phyloP scores from a whole-genome alignment of 2,888 invertebrate genomes.

The Dicranocentrus wangi region DNA sequence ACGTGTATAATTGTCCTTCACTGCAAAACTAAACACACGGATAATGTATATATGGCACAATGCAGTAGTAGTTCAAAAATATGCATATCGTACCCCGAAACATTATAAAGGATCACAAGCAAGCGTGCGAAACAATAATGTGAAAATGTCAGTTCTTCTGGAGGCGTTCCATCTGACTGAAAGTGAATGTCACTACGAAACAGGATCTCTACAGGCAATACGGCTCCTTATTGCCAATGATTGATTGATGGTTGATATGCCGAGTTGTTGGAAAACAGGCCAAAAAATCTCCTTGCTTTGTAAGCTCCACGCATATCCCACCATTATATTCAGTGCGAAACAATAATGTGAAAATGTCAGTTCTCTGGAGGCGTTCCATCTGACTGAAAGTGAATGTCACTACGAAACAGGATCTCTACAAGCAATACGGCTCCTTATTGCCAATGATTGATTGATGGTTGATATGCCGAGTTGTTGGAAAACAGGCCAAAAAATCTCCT shows the following conservation, averaged over 20 bases:
- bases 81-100: no score
- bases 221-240: conserved; percentile 59
- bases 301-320: conserved; percentile 16
- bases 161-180: conserved; percentile 60
- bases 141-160: conserved; percentile 50
- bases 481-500: conserved; percentile 47
- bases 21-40: background rate
- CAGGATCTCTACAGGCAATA: conserved; percentile 42
- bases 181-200: conserved; percentile 52
- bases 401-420: conserved; percentile 47
- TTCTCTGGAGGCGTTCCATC: conserved; percentile 57
- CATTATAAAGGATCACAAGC: background rate
- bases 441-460: conserved; percentile 72
- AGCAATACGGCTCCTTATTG: conserved; percentile 48
- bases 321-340: background rate
- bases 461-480: conserved; percentile 54
- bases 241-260: conserved; percentile 72
- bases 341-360: conserved; percentile 56
- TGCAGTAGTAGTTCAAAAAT: no score
- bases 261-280: conserved; percentile 39
- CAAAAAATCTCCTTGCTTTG: conserved; percentile 48
- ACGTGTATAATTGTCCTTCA: conserved; percentile 14
- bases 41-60: no score
- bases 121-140: conserved; percentile 35
- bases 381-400: conserved; percentile 55